phyloP scores from a whole-genome alignment of 2,797 vertebrate species.

The Siniperca scherzeri region DNA sequence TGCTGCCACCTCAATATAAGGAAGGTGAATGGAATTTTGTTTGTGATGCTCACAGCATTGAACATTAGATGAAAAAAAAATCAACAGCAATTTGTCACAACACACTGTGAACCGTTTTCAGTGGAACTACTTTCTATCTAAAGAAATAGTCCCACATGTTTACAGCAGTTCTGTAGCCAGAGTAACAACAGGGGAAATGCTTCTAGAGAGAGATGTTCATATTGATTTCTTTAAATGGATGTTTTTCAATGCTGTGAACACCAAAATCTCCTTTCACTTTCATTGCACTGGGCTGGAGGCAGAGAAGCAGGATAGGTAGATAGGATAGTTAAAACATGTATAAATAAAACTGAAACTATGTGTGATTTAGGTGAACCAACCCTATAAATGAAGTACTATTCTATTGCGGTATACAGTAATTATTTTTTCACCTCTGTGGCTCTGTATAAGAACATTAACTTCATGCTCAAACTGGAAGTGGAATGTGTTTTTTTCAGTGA shows the following conservation, averaged over 20 bases:
- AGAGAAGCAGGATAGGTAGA: background rate
- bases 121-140: background rate
- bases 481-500: slow-evolving; percentile 28
- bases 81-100: background rate
- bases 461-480: slow-evolving; percentile 10
- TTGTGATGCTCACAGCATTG: no score
- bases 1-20: background rate
- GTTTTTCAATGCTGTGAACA: slow-evolving; percentile 1
- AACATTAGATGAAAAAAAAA: background rate
- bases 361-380: background rate
- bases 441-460: background rate
- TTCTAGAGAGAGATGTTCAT: slow-evolving; percentile 15
- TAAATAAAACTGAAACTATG: slow-evolving; percentile 8
- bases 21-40: background rate
- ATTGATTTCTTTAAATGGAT: background rate
- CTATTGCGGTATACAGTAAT: background rate
- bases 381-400: background rate
- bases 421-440: background rate
- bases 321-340: background rate
- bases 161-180: background rate
- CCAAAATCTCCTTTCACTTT: slow-evolving; percentile 8
- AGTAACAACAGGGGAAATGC: slow-evolving; percentile 4
- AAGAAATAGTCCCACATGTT: background rate
- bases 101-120: background rate
- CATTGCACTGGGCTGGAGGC: background rate